These are phyloP conservation scores for Meloe dianella DNA, from an alignment of 2,888 invertebrate genomes.

Conservation along the genomic window DNA sequence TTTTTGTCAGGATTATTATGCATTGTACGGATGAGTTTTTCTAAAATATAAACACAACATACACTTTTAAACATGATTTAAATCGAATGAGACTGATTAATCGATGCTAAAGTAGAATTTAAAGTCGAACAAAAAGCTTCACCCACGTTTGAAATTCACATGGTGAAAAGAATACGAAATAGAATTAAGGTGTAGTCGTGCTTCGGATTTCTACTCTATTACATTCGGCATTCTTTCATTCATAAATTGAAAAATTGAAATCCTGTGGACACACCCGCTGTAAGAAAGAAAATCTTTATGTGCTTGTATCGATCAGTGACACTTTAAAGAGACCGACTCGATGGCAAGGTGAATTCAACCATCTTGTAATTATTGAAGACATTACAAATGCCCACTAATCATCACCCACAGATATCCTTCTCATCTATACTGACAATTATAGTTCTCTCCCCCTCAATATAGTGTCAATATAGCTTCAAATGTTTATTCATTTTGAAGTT, in stretches of 20 bases:
- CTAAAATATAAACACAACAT: background rate
- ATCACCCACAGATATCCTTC: constrained; percentile 7
- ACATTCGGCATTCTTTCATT: background rate
- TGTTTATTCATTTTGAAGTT: background rate
- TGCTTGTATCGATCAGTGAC: constrained; percentile 3
- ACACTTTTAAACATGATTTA: background rate
- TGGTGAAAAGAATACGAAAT: background rate
- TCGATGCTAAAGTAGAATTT: background rate
- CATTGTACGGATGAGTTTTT: background rate
- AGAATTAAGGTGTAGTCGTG: background rate
- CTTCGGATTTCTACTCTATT: background rate
- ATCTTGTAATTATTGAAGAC: background rate
- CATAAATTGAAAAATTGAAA: constrained; percentile 1
- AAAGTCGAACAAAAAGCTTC: background rate
- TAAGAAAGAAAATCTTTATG: background rate
- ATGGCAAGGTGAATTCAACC: background rate
- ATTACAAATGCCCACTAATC: background rate
- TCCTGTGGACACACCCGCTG: background rate
- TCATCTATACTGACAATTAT: background rate
- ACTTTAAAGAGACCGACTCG: background rate
- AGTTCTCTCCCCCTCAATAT: background rate
- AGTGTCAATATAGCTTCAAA: too few relatives aligned
- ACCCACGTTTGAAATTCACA: background rate
- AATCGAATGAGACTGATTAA: background rate
- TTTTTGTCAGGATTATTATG: background rate